These are phyloP conservation scores for Leptobrachium ailaonicum DNA, from an alignment of 2,113 vertebrate species.

Conservation along the genomic window DNA sequence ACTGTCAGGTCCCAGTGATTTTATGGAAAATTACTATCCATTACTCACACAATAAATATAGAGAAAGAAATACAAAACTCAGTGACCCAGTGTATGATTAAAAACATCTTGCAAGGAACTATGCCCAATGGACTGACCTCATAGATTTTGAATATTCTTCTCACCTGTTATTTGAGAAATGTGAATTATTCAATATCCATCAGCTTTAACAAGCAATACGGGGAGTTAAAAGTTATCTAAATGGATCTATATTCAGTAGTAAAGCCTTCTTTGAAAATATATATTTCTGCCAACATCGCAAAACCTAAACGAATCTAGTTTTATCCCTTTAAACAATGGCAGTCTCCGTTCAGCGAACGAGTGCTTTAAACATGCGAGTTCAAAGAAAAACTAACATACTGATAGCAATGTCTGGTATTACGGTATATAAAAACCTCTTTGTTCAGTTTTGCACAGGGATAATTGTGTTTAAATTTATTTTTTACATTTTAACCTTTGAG, in stretches of 20 bases:
- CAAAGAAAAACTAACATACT: neutral
- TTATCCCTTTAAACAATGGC: too few relatives aligned
- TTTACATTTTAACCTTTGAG: neutral
- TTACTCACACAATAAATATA: too few relatives aligned
- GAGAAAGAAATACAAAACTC: too few relatives aligned
- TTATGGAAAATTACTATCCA: too few relatives aligned
- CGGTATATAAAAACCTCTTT: neutral
- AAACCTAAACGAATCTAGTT: neutral
- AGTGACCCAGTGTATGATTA: too few relatives aligned
- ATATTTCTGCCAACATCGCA: neutral
- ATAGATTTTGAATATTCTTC: too few relatives aligned
- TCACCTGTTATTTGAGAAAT: too few relatives aligned
- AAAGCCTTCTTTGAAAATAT: neutral
- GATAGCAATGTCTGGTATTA: constrained; percentile 1
- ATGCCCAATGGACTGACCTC: too few relatives aligned
- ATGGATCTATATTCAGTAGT: neutral
- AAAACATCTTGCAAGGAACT: too few relatives aligned
- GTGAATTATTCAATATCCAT: too few relatives aligned
- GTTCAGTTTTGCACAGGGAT: neutral
- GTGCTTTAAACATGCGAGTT: neutral
- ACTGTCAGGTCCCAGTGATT: too few relatives aligned
- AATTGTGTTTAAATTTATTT: neutral
- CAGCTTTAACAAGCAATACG: neutral
- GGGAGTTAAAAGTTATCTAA: neutral
- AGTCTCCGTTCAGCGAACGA: neutral